phyloP scores from a whole-genome alignment of 2,888 invertebrate genomes.

The Eulithis prunata region DNA sequence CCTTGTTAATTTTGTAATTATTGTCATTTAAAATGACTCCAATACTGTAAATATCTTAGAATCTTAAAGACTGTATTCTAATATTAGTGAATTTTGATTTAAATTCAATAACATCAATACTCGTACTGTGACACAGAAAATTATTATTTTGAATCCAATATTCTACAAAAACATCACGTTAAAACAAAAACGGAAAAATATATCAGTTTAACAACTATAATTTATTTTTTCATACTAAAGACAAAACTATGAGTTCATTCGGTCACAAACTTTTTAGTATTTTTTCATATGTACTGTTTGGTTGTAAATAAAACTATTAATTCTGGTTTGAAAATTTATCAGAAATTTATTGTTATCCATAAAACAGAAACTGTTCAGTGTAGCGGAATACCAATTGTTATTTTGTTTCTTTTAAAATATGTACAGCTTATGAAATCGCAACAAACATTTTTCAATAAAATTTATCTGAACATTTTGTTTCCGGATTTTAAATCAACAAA shows the following conservation, averaged over 20 bases:
- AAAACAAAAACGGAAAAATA: no score
- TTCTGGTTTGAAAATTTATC: conserved; percentile 15
- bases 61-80: conserved; percentile 80
- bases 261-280: not conserved
- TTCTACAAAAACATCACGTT: no score
- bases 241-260: no score
- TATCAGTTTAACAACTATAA: no score
- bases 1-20: conserved; percentile 47
- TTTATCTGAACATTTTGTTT: not conserved
- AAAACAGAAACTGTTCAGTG: conserved; percentile 4
- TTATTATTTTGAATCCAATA: not conserved
- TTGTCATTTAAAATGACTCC: conserved; percentile 70
- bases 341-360: conserved; percentile 15
- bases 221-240: no score
- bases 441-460: not conserved
- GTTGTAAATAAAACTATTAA: conserved; percentile 15
- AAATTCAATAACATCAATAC: conserved; percentile 12
- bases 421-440: not conserved
- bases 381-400: conserved; percentile 5
- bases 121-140: conserved; percentile 35
- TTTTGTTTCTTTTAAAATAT: conserved; percentile 11
- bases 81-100: conserved; percentile 43
- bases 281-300: not conserved
- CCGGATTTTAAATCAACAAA: not conserved
- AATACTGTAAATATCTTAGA: conserved; percentile 76